Evolutionary conservation across 2,888 invertebrate genomes (phyloP).

Genomic region (Nematopogon swammerdamellus): DNA sequence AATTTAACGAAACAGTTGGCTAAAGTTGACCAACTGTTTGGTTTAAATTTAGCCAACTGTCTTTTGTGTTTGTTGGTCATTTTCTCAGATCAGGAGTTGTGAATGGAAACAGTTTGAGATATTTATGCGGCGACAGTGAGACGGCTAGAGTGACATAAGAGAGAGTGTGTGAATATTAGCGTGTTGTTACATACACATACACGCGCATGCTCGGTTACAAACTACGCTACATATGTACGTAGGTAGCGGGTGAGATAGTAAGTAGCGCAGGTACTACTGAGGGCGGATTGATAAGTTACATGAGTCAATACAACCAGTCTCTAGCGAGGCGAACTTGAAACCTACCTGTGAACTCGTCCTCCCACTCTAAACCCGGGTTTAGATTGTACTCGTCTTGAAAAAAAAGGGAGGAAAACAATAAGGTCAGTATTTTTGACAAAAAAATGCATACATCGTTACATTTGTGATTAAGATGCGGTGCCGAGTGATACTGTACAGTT

Average conservation of each 20-base stretch:
- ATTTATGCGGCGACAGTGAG: no score
- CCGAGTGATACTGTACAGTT: neutral
- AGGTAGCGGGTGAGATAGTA: neutral
- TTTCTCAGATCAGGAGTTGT: no score
- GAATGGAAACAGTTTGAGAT: no score
- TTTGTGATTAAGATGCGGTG: neutral
- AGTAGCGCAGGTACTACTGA: neutral
- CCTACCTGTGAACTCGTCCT: conserved; percentile 99
- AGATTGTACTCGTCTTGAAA: conserved; percentile 99
- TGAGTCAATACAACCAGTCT: neutral
- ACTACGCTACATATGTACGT: no score
- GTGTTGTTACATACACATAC: no score
- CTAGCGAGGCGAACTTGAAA: conserved; percentile 52
- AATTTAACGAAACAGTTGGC: no score
- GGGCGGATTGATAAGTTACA: neutral
- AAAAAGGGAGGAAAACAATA: conserved; percentile 58
- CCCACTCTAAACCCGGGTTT: conserved; percentile 99
- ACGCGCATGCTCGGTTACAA: no score
- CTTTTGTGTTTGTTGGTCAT: no score
- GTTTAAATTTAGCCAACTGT: no score
- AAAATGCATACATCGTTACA: conserved; percentile 1
- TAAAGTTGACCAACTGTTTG: no score
- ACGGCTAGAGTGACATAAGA: no score
- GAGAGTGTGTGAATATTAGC: no score
- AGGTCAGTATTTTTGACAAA: conserved; percentile 55